These are phyloP conservation scores for Drosophila bocqueti DNA, from an alignment of 1,140 invertebrate genomes.

Conservation along the genomic window DNA sequence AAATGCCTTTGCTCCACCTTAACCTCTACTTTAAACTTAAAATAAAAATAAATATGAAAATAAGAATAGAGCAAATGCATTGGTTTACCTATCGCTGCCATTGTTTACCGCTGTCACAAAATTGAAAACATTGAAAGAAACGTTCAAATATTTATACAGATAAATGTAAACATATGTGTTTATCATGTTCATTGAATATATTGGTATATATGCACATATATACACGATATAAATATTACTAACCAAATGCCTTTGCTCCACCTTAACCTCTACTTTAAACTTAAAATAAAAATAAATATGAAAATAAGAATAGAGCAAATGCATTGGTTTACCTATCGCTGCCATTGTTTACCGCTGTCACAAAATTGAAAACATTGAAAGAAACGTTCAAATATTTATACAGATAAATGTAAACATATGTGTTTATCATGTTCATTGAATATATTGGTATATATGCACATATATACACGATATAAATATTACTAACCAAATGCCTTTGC, in stretches of 20 bases:
- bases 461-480: background rate
- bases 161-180: conserved; percentile 3
- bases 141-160: background rate
- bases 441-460: background rate
- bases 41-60: too few relatives aligned
- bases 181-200: conserved; percentile 1
- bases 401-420: conserved; percentile 1
- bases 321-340: conserved; percentile 2
- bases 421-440: conserved; percentile 4
- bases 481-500: conserved; percentile 4
- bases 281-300: too few relatives aligned
- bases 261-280: background rate
- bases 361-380: conserved; percentile 1
- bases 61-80: background rate
- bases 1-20: conserved; percentile 7
- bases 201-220: background rate
- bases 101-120: conserved; percentile 21
- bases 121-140: background rate
- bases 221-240: background rate
- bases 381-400: background rate
- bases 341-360: conserved; percentile 17
- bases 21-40: background rate
- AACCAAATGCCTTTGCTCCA: conserved; percentile 9
- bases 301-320: background rate
- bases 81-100: conserved; percentile 2